phyloP scores from a whole-genome alignment of 2,797 vertebrate species.

The Danionella dracula region DNA sequence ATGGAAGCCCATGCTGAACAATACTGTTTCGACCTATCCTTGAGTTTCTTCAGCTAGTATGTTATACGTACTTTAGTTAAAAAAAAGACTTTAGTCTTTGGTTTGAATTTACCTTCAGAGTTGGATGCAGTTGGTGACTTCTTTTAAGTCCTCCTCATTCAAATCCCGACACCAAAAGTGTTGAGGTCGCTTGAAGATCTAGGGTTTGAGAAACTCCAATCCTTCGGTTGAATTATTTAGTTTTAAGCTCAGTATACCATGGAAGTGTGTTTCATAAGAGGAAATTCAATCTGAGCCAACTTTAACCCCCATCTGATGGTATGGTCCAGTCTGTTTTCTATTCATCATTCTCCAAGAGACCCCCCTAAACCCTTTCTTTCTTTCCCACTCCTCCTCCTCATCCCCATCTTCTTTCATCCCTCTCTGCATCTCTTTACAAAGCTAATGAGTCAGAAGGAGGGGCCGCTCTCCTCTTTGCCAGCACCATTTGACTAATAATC shows the following conservation, averaged over 20 bases:
- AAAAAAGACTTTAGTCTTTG: slow-evolving; percentile 14
- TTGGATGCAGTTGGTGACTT: not conserved
- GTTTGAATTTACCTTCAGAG: slow-evolving; percentile 31
- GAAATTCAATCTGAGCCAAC: not conserved
- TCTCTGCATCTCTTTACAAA: slow-evolving; percentile 62
- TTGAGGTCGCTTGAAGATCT: slow-evolving; percentile 40
- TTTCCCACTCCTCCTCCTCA: slow-evolving; percentile 52
- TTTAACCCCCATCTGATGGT: slow-evolving; percentile 65
- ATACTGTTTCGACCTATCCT: not conserved
- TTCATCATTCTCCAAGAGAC: slow-evolving; percentile 71
- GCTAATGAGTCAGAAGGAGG: slow-evolving; percentile 74
- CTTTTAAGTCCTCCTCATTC: slow-evolving; percentile 31
- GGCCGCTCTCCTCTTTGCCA: slow-evolving; percentile 57
- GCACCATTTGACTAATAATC: slow-evolving; percentile 25
- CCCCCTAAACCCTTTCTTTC: slow-evolving; percentile 60
- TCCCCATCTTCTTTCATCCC: slow-evolving; percentile 24
- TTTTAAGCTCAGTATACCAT: not conserved
- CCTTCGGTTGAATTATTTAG: not conserved
- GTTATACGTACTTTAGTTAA: too few species aligned
- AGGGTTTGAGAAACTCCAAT: not conserved
- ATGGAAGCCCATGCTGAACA: not conserved
- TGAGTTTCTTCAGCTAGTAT: too few species aligned
- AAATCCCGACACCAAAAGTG: not conserved
- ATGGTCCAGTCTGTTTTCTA: slow-evolving; percentile 71
- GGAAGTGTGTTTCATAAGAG: not conserved